Base-by-base conservation (phyloP, 2,113 vertebrate genomes). In the Cairina moschata region DNA sequence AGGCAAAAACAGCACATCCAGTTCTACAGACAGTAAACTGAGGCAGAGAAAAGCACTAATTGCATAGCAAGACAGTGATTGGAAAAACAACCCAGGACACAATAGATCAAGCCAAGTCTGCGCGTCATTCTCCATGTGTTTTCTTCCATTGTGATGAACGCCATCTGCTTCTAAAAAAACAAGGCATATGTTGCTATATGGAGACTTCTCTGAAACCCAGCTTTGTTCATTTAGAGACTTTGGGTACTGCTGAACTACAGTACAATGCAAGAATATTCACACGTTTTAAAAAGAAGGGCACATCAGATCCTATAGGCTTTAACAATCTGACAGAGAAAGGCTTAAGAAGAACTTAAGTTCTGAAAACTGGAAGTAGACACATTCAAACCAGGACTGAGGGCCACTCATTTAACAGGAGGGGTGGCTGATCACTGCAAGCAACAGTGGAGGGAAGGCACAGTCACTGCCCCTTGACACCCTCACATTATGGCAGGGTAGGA, bases 141-240 rank as follows among this genome's bases (percentile, higher is more conserved):
- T 73, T 40, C 75, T 90, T 90, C 76, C 28, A 46, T 91, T 78
- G 68, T 68, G 73, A 90, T 86, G 73, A 83, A 44, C 29, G 65
- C 79, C 86, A 91, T 85, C 85, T 95, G 84, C 78, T 90, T 44
- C 44, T 44, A 82, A 15, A 40, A 44, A 44, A 44, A 6, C 56
- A 23, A 83, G 17, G 17, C 91, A 63, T 91, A 91, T 89, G 65
- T n/a, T 81, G 69, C n/a, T 81, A 4, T n/a, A 67, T 0, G 55
- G 42, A 95, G 65, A 36, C 36, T 91, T 82, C 31, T 74, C 52
- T 87, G 87, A 89, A 92, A 63, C 52, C 50, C 34, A 78, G 0
- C 52, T 86, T 96, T 84, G 86, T 52, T 91, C 90, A 78, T 95
- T 94, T 91, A n/a, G 60, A 95, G 54, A 59, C 23, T 92, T 66